Evolutionary conservation across 2,888 invertebrate species (phyloP).

Genomic region (Suillia variegata): DNA sequence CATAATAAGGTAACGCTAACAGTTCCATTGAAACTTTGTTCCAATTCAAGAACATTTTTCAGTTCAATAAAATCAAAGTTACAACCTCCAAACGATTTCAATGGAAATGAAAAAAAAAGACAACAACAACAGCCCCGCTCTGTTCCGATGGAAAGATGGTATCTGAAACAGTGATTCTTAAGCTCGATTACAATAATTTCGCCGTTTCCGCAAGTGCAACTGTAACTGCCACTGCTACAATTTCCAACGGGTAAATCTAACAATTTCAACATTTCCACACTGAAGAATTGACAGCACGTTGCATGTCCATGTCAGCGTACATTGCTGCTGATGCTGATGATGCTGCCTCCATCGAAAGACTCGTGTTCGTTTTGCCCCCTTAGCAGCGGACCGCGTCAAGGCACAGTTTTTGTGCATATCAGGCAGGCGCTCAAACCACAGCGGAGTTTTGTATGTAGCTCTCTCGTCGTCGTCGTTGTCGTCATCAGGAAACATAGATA

Average conservation of each 20-base stretch:
- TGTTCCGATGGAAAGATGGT: neutral
- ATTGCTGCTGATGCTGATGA: neutral
- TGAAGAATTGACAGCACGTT: neutral
- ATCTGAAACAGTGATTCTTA: neutral
- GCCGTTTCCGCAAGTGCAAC: slow-evolving; percentile 51
- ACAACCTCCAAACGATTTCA: too few species aligned
- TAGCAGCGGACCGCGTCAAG: neutral
- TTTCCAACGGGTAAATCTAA: neutral
- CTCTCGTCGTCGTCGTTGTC: too few species aligned
- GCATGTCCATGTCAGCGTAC: neutral
- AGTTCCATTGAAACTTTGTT: too few species aligned
- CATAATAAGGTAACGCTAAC: too few species aligned
- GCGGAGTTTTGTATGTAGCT: too few species aligned
- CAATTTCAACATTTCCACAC: neutral
- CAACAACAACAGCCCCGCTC: too few species aligned
- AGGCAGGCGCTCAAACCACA: slow-evolving; percentile 25
- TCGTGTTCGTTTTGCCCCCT: neutral
- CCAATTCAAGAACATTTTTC: too few species aligned
- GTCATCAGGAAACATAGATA: slow-evolving; percentile 31
- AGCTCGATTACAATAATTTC: slow-evolving; percentile 46
- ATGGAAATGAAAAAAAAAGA: too few species aligned
- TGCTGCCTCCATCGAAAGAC: neutral
- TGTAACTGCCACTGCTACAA: slow-evolving; percentile 34
- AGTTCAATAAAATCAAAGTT: too few species aligned
- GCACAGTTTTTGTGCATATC: slow-evolving; percentile 16